Evolutionary conservation across 2,888 invertebrate species (phyloP), one percentile per base, ranked within the genome.

Genomic region (Platycnemis pennipes): DNA sequence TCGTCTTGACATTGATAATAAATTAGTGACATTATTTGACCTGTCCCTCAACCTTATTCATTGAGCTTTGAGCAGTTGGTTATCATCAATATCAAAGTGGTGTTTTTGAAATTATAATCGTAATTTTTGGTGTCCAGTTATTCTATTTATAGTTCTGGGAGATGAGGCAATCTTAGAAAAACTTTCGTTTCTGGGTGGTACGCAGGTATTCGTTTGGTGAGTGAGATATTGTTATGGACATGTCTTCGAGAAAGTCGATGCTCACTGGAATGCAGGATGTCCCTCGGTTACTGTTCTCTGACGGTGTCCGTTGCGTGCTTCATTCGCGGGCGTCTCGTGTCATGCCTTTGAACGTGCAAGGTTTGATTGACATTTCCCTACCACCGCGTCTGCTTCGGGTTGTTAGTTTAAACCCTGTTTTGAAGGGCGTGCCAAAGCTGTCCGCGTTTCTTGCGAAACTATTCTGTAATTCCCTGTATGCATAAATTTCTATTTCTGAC

Each of bases 271-370:
- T 44, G n/a, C 11, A 8, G 56, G 11, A 89, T 89, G 56, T 31
- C 26, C 46, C 56, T 89, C 56, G 42, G 42, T 87, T 87, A 46
- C 46, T 44, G 45, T 44, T 87, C 87, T 87, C n/a, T n/a, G 87
- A 44, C 87, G n/a, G 45, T 19, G 45, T 87, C 26, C 45, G 86
- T 63, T 53, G 53, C 5, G 19, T 5, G 88, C 42, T 56, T 89
- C 89, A 46, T 42, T 16, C 89, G 53, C 22, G 22, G 56, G 44
- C 56, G 37, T 63, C 77, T 77, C 77, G 13, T 77, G 77, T 77
- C 77, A 37, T 77, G 77, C 31, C 77, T 7, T 26, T 22, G 42
- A 56, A 44, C 89, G n/a, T 22, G 37, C 63, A 56, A 56, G 42
- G 37, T 11, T 53, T 53, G 89, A 56, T 37, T 77, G 77, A 77